Conservation (phyloP, 2,113 vertebrate species). For the Chelonoidis abingdonii region DNA sequence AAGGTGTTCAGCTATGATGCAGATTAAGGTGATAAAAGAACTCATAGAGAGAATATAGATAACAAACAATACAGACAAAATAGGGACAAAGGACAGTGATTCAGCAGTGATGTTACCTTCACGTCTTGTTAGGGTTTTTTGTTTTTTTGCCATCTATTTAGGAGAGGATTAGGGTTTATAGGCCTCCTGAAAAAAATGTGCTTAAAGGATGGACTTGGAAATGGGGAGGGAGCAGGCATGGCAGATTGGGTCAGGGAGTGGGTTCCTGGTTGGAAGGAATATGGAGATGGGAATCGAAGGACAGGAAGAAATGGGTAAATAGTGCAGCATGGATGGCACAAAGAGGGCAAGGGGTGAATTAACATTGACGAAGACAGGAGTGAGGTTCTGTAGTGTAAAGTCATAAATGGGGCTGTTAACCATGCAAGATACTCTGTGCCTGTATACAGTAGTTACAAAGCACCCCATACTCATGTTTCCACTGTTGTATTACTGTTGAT, state of each 20-base stretch:
- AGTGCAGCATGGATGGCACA: not conserved
- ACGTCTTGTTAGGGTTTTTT: not conserved
- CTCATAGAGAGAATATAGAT: too few relatives aligned
- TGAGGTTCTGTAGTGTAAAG: not conserved
- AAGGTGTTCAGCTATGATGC: too few relatives aligned
- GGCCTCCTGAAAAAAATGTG: not conserved
- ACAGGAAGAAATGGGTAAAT: not conserved
- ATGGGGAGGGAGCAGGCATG: not conserved
- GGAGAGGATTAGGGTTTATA: not conserved
- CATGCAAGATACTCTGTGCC: not conserved
- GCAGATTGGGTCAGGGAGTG: not conserved
- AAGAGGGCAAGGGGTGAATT: not conserved
- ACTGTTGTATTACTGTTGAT: not conserved
- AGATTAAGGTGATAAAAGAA: too few relatives aligned
- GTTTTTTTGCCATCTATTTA: not conserved
- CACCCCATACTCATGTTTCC: not conserved
- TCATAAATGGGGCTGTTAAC: not conserved
- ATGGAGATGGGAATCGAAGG: not conserved
- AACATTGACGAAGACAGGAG: not conserved
- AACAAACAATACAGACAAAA: too few relatives aligned
- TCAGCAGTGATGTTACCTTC: not conserved
- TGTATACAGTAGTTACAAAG: not conserved
- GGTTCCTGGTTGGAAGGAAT: not conserved
- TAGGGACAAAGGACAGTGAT: too few relatives aligned
- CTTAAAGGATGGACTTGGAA: not conserved